These are phyloP conservation scores for Monoplex corrugatus DNA, from an alignment of 2,888 invertebrate genomes.

Conservation along the genomic window DNA sequence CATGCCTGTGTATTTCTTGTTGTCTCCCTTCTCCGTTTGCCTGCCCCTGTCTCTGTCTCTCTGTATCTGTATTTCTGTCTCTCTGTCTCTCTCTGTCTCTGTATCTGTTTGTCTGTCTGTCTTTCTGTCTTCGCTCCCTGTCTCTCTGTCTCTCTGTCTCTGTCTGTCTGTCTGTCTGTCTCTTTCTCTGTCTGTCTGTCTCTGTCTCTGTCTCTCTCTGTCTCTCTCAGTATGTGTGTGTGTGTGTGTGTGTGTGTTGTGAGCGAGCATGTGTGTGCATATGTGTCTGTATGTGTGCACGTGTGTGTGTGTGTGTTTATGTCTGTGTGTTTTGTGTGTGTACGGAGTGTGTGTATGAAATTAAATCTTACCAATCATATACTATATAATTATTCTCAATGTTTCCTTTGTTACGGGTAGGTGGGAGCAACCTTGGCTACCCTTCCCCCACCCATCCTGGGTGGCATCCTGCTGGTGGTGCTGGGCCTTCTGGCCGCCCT, in stretches of 20 bases:
- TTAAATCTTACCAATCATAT: too few relatives aligned
- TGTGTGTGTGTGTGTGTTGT: too few relatives aligned
- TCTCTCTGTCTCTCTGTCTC: not conserved
- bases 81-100: not conserved
- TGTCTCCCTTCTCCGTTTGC: too few relatives aligned
- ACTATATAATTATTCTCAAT: not conserved
- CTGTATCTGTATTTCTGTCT: not conserved
- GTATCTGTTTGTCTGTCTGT: not conserved
- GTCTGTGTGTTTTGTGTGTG: not conserved
- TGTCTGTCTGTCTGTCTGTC: constrained; percentile 6
- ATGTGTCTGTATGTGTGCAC: not conserved
- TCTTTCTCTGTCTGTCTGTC: not conserved
- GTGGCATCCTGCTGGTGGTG: constrained; percentile 70
- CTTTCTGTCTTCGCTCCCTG: not conserved
- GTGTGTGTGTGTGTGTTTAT: not conserved
- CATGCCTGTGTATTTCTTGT: too few relatives aligned
- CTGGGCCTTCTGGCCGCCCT: constrained; percentile 71
- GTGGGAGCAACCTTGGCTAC: constrained; percentile 82
- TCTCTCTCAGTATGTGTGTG: too few relatives aligned
- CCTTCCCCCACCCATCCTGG: constrained; percentile 82
- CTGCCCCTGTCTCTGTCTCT: not conserved
- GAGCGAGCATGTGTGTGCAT: not conserved
- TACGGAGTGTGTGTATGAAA: too few relatives aligned
- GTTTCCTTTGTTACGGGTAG: constrained; percentile 19
- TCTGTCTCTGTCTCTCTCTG: not conserved